phyloP scores from a whole-genome alignment of 2,113 vertebrate species.

The Pithys albifrons region DNA sequence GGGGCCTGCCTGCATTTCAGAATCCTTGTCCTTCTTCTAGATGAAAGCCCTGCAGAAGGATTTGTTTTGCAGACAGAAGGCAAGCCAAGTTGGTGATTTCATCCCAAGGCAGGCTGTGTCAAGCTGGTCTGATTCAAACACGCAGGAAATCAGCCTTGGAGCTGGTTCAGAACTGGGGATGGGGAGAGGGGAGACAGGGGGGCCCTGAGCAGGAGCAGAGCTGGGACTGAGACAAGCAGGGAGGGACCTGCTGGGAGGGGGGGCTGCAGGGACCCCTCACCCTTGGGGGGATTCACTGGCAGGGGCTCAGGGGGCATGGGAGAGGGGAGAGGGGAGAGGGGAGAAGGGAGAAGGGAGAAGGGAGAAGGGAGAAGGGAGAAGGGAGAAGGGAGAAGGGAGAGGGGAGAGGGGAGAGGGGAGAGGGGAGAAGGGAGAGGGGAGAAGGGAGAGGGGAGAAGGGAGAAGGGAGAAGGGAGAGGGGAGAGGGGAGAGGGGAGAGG shows the following conservation, averaged over 20 bases:
- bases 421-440: too few relatives aligned
- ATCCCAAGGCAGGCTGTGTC: slow-evolving; percentile 71
- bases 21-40: slow-evolving; percentile 57
- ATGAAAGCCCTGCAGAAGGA: slow-evolving; percentile 69
- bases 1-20: slow-evolving; percentile 26
- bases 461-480: not conserved
- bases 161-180: slow-evolving; percentile 24
- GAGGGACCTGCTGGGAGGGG: not conserved
- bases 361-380: not conserved
- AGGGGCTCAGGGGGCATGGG: not conserved
- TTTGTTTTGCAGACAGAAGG: slow-evolving; percentile 68
- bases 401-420: not conserved
- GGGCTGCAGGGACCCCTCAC: not conserved
- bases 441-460: not conserved
- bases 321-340: not conserved
- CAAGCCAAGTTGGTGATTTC: slow-evolving; percentile 75
- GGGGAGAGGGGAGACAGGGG: slow-evolving; percentile 33
- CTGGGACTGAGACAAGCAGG: not conserved
- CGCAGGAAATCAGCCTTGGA: slow-evolving; percentile 70
- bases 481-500: not conserved
- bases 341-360: not conserved
- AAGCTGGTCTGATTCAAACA: slow-evolving; percentile 72
- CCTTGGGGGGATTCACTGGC: not conserved
- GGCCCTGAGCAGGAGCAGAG: slow-evolving; percentile 29
- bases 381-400: too few relatives aligned